Base-by-base conservation (phyloP, 2,888 invertebrate genomes). In the Mermis nigrescens region DNA sequence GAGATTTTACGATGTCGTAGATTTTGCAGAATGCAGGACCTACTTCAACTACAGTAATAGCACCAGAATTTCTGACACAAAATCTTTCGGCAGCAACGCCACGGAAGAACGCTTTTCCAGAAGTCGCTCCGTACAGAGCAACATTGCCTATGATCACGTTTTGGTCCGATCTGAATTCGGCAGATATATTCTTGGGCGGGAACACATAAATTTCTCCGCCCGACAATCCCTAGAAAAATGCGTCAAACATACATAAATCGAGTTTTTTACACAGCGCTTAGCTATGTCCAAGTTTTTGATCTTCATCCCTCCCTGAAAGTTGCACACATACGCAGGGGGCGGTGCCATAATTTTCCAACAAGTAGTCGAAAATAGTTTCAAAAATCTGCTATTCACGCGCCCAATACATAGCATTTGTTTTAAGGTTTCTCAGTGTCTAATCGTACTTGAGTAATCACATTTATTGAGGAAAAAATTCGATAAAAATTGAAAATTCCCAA, bases 81-180 rank as follows among this genome's bases (percentile, higher is more conserved):
- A 98, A 98, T 31, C 98, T 82, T 76, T 98, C 98, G 19, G 95
- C 92, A 0, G 92, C 94, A 67, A 94, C 89, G 59, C 98, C 91
- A 57, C 91, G 70, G 80, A 98, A 89, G 76, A 85, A 92, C 0
- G 90, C 92, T n/a, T 82, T 82, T 15, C 98, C 98, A 1, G 83
- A 82, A 0, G 95, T 95, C 3, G 95, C 98, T 58, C 98, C 98
- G 71, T 98, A 98, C 59, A 98, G 77, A 63, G 92, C 94, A 2
- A 98, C 95, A 73, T 98, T 98, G 29, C 98, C 98, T 12, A 89
- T 94, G 64, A 98, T 90, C 1, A 95, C 90, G 74, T 98, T 98
- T 57, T 86, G 79, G 65, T 90, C 89, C 0, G 94, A 89, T 69
- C 85, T 83, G 75, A 87, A 94, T 22, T 74, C 73, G 32, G 76